A percentile compares a stretch with the other conserved stretches of the same genome.
Conservation (phyloP, 2,888 invertebrate genomes). For the Drosophila quinaria region DNA sequence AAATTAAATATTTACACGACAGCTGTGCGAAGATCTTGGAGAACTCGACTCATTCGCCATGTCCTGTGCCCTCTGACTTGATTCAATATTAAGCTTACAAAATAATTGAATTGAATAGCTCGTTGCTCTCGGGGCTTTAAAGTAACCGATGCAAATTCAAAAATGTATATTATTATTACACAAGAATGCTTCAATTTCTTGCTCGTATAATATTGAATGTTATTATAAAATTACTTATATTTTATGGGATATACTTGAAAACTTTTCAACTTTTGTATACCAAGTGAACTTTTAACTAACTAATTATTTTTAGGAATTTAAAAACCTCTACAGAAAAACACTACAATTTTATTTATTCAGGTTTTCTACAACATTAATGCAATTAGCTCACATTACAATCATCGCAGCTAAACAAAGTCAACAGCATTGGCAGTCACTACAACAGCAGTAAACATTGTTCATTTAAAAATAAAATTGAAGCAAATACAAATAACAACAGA, state of each 20-base stretch:
- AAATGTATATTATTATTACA: background rate
- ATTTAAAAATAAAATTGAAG: slow-evolving; percentile 23
- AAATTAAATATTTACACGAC: slow-evolving; percentile 78
- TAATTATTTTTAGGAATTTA: too few species aligned
- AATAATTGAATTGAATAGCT: slow-evolving; percentile 72
- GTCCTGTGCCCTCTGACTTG: slow-evolving; percentile 22
- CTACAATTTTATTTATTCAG: background rate
- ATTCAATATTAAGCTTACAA: slow-evolving; percentile 59
- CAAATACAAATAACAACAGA: slow-evolving; percentile 38
- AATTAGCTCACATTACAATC: slow-evolving; percentile 52
- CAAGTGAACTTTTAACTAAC: too few species aligned
- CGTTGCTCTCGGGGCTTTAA: slow-evolving; percentile 34
- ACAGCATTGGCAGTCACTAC: slow-evolving; percentile 29
- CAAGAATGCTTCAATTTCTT: background rate
- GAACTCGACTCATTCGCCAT: slow-evolving; percentile 18
- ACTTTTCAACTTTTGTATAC: too few species aligned
- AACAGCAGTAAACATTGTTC: slow-evolving; percentile 41
- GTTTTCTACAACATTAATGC: slow-evolving; percentile 13
- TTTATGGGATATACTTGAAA: too few species aligned
- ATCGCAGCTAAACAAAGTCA: slow-evolving; percentile 52
- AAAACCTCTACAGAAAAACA: too few species aligned
- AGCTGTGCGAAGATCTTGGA: slow-evolving; percentile 68
- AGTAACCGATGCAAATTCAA: background rate
- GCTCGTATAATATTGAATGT: too few species aligned
- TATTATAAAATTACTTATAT: too few species aligned